Evolutionary conservation across 2,888 invertebrate genomes (phyloP).

Genomic region (Chironomus tentans): DNA sequence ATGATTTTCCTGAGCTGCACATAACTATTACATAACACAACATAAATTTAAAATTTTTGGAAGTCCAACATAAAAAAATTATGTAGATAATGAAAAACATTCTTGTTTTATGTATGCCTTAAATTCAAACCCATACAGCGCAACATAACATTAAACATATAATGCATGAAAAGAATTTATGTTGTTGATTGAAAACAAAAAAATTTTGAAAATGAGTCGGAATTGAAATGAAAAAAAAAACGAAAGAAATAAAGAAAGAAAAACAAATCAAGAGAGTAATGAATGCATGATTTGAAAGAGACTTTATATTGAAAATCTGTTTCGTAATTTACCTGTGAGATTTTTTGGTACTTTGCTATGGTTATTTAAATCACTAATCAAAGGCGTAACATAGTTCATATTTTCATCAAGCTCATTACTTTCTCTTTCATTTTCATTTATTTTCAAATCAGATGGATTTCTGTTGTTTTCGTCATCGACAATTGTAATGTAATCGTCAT

Average conservation of each 20-base stretch:
- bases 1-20: too few relatives aligned
- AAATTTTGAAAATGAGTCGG: too few relatives aligned
- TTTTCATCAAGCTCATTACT: conserved; percentile 21
- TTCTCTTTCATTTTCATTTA: conserved; percentile 11
- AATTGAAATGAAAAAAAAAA: too few relatives aligned
- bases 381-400: conserved; percentile 21
- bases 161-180: too few relatives aligned
- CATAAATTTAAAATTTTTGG: too few relatives aligned
- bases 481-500: conserved; percentile 17
- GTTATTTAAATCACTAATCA: conserved; percentile 18
- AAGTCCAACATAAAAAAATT: conserved; percentile 8
- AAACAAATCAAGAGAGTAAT: too few relatives aligned
- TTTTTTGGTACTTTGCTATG: conserved; percentile 7
- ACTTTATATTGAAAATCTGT: not conserved
- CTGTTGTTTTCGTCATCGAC: not conserved
- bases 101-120: too few relatives aligned
- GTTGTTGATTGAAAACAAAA: not conserved
- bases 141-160: too few relatives aligned
- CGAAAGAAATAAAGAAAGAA: too few relatives aligned
- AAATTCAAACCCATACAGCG: too few relatives aligned
- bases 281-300: too few relatives aligned
- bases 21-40: too few relatives aligned
- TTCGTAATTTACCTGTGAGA: conserved; percentile 20
- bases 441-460: not conserved
- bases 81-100: conserved; percentile 31